Evolutionary conservation across 2,888 invertebrate genomes (phyloP).

Genomic region (Venusia cambrica): DNA sequence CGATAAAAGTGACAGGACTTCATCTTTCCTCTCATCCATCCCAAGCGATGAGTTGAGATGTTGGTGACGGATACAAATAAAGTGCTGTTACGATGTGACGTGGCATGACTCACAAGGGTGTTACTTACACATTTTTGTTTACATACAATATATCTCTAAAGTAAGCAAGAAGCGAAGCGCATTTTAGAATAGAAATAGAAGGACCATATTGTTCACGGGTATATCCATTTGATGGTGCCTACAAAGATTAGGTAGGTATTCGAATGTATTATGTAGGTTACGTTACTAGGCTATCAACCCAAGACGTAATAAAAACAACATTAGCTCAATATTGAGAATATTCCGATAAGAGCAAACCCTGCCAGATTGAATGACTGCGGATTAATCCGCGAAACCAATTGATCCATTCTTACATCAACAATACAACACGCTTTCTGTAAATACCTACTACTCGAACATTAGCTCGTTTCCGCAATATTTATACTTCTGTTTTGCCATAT

Average conservation of each 20-base stretch:
- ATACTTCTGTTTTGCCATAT: constrained; percentile 46
- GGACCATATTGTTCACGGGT: constrained; percentile 8
- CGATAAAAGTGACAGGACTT: no score
- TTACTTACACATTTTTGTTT: no score
- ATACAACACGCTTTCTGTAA: constrained; percentile 32
- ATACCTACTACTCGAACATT: constrained; percentile 27
- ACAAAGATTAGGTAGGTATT: constrained; percentile 12
- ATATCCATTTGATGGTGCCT: constrained; percentile 8
- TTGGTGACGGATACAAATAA: no score
- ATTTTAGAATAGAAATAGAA: no score
- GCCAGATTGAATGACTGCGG: constrained; percentile 31
- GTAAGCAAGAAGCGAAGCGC: no score
- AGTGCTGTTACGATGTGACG: no score
- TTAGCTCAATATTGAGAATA: constrained; percentile 24
- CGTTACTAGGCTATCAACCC: constrained; percentile 27
- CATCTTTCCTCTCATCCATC: no score
- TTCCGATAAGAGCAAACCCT: constrained; percentile 23
- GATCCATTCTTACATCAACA: constrained; percentile 34
- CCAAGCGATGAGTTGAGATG: no score
- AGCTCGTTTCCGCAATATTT: constrained; percentile 48
- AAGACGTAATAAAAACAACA: constrained; percentile 25
- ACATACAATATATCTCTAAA: no score
- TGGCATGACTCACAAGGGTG: no score
- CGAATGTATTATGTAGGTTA: constrained; percentile 30
- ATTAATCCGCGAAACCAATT: constrained; percentile 30